A percentile compares a stretch with the other conserved stretches of the same genome.
Evolutionary conservation across 2,113 vertebrate species (phyloP).

Genomic region (Myocastor coypus): DNA sequence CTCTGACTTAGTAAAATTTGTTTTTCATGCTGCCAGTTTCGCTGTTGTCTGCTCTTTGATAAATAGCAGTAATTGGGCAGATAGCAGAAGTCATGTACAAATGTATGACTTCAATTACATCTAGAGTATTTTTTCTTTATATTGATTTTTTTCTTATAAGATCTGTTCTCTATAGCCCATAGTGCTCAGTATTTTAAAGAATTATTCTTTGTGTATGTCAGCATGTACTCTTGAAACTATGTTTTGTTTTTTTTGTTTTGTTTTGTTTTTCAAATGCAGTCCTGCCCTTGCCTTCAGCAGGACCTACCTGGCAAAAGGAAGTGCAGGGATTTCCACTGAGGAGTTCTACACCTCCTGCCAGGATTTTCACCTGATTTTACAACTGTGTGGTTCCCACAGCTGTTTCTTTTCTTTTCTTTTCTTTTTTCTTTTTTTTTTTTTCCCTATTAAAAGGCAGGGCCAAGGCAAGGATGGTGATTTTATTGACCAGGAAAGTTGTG

Average conservation of each 20-base stretch:
- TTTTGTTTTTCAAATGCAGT: constrained; percentile 70
- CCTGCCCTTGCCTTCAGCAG: constrained; percentile 62
- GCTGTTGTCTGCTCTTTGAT: constrained; percentile 89
- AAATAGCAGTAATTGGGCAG: constrained; percentile 91
- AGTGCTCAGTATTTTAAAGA: constrained; percentile 83
- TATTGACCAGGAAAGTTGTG: not conserved
- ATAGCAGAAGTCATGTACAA: constrained; percentile 89
- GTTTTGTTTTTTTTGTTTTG: no score
- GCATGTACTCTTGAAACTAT: constrained; percentile 79
- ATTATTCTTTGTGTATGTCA: constrained; percentile 82
- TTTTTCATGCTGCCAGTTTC: constrained; percentile 89
- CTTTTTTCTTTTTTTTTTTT: constrained; percentile 78
- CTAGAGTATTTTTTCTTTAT: constrained; percentile 83
- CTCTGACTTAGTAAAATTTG: constrained; percentile 90
- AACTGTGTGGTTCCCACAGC: not conserved
- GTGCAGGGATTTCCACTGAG: constrained; percentile 61
- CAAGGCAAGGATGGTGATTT: not conserved
- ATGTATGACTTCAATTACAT: constrained; percentile 91
- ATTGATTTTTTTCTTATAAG: constrained; percentile 87
- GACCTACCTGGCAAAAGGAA: constrained; percentile 65
- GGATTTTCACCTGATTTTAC: constrained; percentile 55
- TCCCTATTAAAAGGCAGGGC: not conserved
- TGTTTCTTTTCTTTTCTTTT: no score
- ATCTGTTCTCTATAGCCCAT: constrained; percentile 84
- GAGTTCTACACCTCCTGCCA: constrained; percentile 65